Evolutionary conservation across 2,797 vertebrate species (phyloP).

Genomic region (Pseudomugil tenellus): DNA sequence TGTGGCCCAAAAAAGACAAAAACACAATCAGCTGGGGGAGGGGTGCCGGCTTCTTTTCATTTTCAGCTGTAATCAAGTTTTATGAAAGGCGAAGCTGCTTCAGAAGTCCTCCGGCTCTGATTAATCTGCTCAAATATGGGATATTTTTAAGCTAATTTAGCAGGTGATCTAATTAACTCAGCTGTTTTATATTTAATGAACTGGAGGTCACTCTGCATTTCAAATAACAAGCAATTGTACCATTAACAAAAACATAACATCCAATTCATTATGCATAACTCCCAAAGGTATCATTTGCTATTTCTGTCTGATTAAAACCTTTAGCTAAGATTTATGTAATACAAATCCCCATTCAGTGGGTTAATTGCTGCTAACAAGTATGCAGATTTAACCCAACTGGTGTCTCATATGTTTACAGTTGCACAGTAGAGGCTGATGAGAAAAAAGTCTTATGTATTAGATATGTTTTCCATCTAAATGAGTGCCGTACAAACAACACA

Average conservation of each 20-base stretch:
- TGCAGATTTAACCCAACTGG: slow-evolving; percentile 18
- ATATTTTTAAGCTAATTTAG: slow-evolving; percentile 9
- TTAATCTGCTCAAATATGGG: slow-evolving; percentile 4
- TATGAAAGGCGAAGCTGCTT: neutral
- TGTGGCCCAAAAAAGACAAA: neutral
- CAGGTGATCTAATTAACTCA: slow-evolving; percentile 25
- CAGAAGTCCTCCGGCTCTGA: neutral
- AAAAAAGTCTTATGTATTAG: neutral
- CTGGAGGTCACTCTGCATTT: neutral
- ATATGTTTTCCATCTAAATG: slow-evolving; percentile 1
- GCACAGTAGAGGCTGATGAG: slow-evolving; percentile 5
- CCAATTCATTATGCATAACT: neutral
- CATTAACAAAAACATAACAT: neutral
- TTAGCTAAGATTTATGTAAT: neutral
- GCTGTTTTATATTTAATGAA: slow-evolving; percentile 22
- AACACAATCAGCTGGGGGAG: slow-evolving; percentile 20
- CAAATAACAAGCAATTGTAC: slow-evolving; percentile 1
- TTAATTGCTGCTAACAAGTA: slow-evolving; percentile 35
- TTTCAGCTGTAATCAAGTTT: slow-evolving; percentile 16
- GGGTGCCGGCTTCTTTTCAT: neutral
- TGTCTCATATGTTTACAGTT: slow-evolving; percentile 14
- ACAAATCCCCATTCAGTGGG: neutral
- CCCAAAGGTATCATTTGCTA: slow-evolving; percentile 9
- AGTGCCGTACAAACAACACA: neutral
- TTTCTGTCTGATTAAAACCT: slow-evolving; percentile 17